Evolutionary conservation across 1,140 invertebrate species (phyloP).

Genomic region (Polypedilum pembai): DNA sequence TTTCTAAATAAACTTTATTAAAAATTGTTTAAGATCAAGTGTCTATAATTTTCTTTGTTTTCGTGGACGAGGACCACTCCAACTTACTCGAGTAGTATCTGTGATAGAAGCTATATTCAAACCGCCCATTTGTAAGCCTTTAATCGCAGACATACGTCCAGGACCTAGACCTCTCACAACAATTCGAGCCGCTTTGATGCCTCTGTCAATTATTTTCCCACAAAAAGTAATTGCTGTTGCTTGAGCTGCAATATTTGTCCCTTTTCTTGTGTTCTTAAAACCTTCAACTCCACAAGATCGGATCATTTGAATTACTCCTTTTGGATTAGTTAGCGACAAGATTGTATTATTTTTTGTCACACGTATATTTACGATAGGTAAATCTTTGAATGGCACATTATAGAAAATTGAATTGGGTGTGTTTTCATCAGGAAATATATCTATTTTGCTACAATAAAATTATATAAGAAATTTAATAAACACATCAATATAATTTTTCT

Average conservation of each 20-base stretch:
- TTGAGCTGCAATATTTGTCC: slow-evolving; percentile 93
- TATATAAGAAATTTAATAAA: slow-evolving; percentile 29
- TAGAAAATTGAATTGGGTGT: slow-evolving; percentile 68
- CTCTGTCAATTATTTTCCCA: slow-evolving; percentile 61
- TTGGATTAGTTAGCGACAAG: slow-evolving; percentile 60
- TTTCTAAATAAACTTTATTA: background rate
- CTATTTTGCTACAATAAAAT: slow-evolving; percentile 51
- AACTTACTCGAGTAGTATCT: slow-evolving; percentile 75
- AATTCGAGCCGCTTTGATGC: slow-evolving; percentile 65
- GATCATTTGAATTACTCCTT: slow-evolving; percentile 55
- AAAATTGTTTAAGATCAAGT: background rate
- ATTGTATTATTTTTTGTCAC: slow-evolving; percentile 82
- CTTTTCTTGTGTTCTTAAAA: slow-evolving; percentile 90
- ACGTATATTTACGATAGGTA: slow-evolving; percentile 76
- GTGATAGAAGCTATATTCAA: slow-evolving; percentile 84
- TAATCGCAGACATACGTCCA: slow-evolving; percentile 83
- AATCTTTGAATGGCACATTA: slow-evolving; percentile 65
- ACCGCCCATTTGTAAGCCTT: slow-evolving; percentile 84
- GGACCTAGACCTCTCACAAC: slow-evolving; percentile 74
- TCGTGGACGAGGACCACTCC: slow-evolving; percentile 63
- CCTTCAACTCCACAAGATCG: slow-evolving; percentile 82
- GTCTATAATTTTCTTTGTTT: slow-evolving; percentile 66
- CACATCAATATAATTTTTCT: background rate
- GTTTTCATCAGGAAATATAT: slow-evolving; percentile 64
- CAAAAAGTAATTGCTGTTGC: slow-evolving; percentile 76